These are phyloP conservation scores for Bruchidius siliquastri DNA, from an alignment of 2,888 invertebrate genomes.

Conservation along the genomic window DNA sequence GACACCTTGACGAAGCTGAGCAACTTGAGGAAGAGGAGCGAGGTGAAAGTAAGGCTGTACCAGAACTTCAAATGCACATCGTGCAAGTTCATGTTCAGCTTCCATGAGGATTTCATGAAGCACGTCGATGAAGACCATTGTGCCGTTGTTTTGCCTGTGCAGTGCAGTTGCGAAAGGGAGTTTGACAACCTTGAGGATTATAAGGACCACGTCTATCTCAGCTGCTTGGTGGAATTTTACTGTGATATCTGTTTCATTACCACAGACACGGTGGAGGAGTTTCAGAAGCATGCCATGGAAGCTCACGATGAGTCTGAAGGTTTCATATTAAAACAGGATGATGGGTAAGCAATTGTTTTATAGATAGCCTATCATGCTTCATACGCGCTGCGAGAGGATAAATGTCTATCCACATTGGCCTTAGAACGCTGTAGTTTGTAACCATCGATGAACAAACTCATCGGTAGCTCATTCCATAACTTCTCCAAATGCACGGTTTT, in stretches of 20 bases:
- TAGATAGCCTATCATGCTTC: too few relatives aligned
- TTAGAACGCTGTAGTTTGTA: too few relatives aligned
- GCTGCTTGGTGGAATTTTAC: conserved; percentile 40
- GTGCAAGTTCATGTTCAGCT: conserved; percentile 40
- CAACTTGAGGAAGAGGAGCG: conserved; percentile 36
- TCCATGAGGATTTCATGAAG: conserved; percentile 40
- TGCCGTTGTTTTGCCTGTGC: conserved; percentile 27
- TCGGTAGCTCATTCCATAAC: too few relatives aligned
- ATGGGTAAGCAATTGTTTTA: neutral
- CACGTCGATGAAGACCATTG: conserved; percentile 42
- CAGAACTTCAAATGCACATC: conserved; percentile 42
- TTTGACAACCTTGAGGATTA: conserved; percentile 40
- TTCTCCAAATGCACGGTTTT: too few relatives aligned
- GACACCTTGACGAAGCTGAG: conserved; percentile 36
- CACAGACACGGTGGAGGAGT: conserved; percentile 36
- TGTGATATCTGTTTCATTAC: conserved; percentile 43
- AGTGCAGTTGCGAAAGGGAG: conserved; percentile 33
- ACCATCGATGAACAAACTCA: too few relatives aligned
- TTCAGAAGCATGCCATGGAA: conserved; percentile 38
- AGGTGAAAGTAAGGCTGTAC: conserved; percentile 40
- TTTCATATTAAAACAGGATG: conserved; percentile 35
- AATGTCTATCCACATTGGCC: too few relatives aligned
- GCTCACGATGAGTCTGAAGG: conserved; percentile 40
- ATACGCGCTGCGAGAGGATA: too few relatives aligned
- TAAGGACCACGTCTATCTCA: conserved; percentile 38